Evolutionary conservation across 2,797 vertebrate genomes (phyloP), one percentile per base, ranked within the genome.

Genomic region (Alauda arvensis): DNA sequence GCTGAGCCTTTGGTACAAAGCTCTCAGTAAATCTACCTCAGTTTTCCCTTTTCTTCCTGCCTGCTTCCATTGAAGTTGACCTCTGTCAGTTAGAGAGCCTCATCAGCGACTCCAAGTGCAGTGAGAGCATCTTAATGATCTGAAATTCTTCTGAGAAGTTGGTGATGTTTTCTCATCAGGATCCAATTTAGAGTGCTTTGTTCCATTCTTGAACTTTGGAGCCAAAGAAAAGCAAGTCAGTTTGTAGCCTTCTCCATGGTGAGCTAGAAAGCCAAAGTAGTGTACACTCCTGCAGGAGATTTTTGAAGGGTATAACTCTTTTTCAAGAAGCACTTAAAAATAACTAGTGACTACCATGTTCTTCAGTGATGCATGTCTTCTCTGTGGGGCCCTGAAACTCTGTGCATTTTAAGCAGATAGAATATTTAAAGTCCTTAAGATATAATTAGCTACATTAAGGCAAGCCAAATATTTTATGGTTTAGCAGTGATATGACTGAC

Each of bases 101-200:
- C 97, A 96, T 97, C 97, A 97, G 95, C 91, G 95, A 95, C 97
- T 97, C 96, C 95, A 94, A 96, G 95, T 96, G 97, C 97, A 96
- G 96, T 94, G 95, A 96, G 96, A 97, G 96, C 93, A 96, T 95
- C 96, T 97, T 98, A 98, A 98, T 98, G 97, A 98, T 98, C 96
- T 97, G 97, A 97, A 97, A 97, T 98, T 98, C 97, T 98, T 98
- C 95, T 96, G 97, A 97, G 97, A 97, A 98, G 97, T 97, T 97
- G 95, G 96, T 97, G 97, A 96, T 98, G 97, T 98, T 98, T 98
- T 98, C 97, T 98, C 97, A 98, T 98, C 97, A 98, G 97, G 97
- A 98, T 98, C 97, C 97, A 98, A 98, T 99, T 98, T 98, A 98
- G 97, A 98, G 97, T 95, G 97, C 97, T 98, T 98, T 98, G 97